Percentiles rank a stretch among this genome's conserved stretches.
These are phyloP conservation scores for Mionectes macconnelli DNA, from an alignment of 2,113 vertebrate species.

Conservation along the genomic window DNA sequence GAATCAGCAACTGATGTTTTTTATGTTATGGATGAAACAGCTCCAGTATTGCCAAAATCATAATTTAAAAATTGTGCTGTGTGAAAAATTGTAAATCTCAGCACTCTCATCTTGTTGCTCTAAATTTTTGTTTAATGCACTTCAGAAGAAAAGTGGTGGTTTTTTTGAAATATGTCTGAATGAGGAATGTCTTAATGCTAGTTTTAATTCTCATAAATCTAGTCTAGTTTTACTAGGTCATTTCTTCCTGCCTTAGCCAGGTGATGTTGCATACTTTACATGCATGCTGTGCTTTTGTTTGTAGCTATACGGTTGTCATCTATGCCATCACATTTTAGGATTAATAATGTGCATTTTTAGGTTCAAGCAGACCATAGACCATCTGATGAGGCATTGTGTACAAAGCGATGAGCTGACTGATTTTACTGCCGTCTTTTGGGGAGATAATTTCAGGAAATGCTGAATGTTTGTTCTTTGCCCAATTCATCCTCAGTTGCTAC, in stretches of 20 bases:
- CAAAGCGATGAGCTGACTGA: background rate
- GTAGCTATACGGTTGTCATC: background rate
- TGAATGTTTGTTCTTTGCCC: background rate
- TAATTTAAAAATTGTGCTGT: background rate
- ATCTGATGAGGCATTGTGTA: accelerated
- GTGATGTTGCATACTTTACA: background rate
- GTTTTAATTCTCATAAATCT: background rate
- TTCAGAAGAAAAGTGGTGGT: background rate
- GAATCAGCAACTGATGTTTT: background rate
- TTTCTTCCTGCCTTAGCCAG: background rate
- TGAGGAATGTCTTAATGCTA: background rate
- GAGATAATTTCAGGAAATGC: background rate
- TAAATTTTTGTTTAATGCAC: background rate
- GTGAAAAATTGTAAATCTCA: background rate
- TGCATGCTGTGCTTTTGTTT: background rate
- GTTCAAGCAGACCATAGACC: background rate
- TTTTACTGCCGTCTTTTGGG: background rate
- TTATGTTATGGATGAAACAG: background rate
- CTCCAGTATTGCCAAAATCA: background rate
- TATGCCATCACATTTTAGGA: background rate
- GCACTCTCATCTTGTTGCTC: background rate
- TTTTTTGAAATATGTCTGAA: background rate
- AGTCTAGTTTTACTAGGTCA: background rate
- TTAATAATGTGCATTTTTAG: background rate
- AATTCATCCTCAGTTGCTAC: background rate